Evolutionary conservation across 2,888 invertebrate species (phyloP), one percentile per base, ranked within the genome.

Genomic region (Scaptodrosophila latifasciaeformis): DNA sequence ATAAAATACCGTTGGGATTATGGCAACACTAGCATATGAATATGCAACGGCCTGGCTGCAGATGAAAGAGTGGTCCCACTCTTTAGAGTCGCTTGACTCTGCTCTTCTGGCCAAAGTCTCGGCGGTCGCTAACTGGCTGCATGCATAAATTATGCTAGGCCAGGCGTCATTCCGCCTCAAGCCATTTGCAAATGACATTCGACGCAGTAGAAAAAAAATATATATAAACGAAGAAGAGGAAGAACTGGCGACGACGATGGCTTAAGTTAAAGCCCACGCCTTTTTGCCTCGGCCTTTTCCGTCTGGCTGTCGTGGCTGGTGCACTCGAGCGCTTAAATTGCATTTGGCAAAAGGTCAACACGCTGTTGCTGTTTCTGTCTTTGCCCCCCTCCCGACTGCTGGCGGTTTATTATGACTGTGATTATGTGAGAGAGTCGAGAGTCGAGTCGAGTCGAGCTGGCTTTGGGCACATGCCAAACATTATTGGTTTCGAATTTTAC

Each of bases 1-100:
- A 78, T 78, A 62, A 74, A 78, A 74, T 72, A 72, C 72, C 72
- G 72, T 74, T 74, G 75, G 65, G 76, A 74, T 78, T 74, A 74
- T 74, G 76, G 66, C 59, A 24, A 7, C n/a, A 24, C 24, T 3
- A 7, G 24, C 4, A 3, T 3, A 24, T 24, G 24, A 24, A 24
- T 24, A 24, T 24, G 24, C 24, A 24, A n/a, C 7, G 24, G 24
- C 24, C 24, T 3, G 24, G 24, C 24, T 5, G 24, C 4, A 24
- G 4, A 24, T n/a, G 24, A 3, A 3, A 7, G 24, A 24, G 24
- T 7, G 24, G 24, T 7, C 24, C 4, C 24, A 3, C 29, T 59
- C 59, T 65, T 70, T 70, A 70, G 67, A 5, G 24, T 3, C 24
- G n/a, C n/a, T n/a, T n/a, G 24, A 24, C 24, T 24, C 24, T 54